Base-by-base conservation (phyloP, 1,140 invertebrate species). In the Rhagoletis zephyria region DNA sequence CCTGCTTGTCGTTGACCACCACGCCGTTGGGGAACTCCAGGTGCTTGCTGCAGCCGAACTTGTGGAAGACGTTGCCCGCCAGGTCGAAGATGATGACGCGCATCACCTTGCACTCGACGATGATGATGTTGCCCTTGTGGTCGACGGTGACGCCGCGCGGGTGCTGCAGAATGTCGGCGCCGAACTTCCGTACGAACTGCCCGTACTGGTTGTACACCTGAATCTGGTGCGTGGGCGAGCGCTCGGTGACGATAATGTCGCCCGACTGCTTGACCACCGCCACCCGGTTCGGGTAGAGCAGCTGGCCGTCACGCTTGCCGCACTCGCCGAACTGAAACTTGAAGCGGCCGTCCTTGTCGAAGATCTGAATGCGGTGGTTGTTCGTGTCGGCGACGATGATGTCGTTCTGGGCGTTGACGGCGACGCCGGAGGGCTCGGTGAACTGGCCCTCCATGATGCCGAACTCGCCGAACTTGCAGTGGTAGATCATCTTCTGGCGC, bases 251-350 rank as follows among this genome's bases (percentile, higher is more conserved):
- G 89, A 99, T 98, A 42, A 99, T 99, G 91, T 99, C 98, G 7
- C 99, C 98, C 3, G 98, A 98, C 3, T 97, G 97, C 81, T 97
- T 97, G 0, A 99, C 98, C 0, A 99, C 98, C 1, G 99, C 98
- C 0, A 99, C 99, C 81, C 99, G 95, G 93, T 99, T 99, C 0
- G 99, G 99, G 93, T 99, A 99, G 1, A 99, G 94, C 67, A 99
- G 94, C 93, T 99, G 98, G 0, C 98, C 98, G 93, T 99, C 98
- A 4, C 98, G 96, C 93, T 98, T 97, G 12, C 97, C 97, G 93
- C 98, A 99, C 93, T 99, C 99, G n/a, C 99, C 99, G 93, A 99
- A 99, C 93, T 99, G 98, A 93, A 99, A 99, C 94, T 99, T 99
- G 93, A 99, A 99, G 63, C 98, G 95, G 7, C 99, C 99, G 93